Conservation (phyloP, 2,113 vertebrate species). For the Scalopus aquaticus region DNA sequence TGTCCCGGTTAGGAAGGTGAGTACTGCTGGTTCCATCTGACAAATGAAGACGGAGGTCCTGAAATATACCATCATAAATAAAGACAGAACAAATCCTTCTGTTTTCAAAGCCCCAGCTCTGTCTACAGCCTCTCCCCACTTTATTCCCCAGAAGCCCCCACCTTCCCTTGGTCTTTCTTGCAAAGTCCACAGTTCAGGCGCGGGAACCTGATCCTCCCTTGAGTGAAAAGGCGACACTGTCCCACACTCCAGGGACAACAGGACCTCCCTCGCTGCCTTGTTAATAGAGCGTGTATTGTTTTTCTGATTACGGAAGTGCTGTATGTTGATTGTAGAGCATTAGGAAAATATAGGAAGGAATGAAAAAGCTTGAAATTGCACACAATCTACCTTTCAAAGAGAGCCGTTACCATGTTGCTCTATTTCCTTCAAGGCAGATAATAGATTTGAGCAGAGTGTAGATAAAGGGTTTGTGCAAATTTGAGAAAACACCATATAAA, state of each 20-base stretch:
- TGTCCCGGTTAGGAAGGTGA: background rate
- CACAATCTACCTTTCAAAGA: background rate
- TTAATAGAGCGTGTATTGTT: background rate
- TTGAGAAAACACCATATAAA: background rate
- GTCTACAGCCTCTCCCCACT: too few relatives aligned
- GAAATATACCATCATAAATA: background rate
- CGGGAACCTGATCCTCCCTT: background rate
- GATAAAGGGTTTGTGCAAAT: background rate
- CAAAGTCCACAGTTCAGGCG: background rate
- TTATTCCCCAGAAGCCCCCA: background rate
- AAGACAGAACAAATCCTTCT: background rate
- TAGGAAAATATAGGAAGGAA: slow-evolving; percentile 27
- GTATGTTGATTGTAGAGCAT: slow-evolving; percentile 24
- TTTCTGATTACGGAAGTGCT: slow-evolving; percentile 40
- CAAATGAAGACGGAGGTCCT: background rate
- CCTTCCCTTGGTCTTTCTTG: background rate
- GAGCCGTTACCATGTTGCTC: background rate
- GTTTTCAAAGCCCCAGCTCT: background rate
- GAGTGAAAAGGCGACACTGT: background rate
- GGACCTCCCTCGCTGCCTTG: background rate
- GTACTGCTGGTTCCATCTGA: background rate
- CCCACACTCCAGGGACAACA: background rate
- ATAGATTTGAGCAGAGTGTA: background rate
- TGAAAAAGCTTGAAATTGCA: slow-evolving; percentile 35
- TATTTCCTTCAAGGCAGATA: background rate